phyloP scores from a whole-genome alignment of 1,140 invertebrate genomes.

The Cephus cinctus region DNA sequence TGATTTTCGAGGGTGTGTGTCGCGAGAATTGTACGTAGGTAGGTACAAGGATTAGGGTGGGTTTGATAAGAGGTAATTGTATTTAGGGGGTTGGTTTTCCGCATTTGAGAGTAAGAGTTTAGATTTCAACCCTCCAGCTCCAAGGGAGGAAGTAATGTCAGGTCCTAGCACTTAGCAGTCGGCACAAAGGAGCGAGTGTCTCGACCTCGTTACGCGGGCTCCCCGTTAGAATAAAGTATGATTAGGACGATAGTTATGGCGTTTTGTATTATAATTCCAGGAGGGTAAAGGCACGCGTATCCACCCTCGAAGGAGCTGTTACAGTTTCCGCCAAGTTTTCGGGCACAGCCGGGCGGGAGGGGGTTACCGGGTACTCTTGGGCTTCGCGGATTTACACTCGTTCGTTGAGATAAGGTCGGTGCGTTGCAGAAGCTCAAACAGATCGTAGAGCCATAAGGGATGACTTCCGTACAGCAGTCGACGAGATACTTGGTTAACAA shows the following conservation, averaged over 20 bases:
- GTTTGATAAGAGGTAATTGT: too few relatives aligned
- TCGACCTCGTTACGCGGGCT: conserved; percentile 44
- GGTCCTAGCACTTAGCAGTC: conserved; percentile 15
- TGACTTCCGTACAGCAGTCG: too few relatives aligned
- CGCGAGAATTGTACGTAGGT: too few relatives aligned
- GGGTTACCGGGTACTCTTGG: conserved; percentile 27
- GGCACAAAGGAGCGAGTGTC: conserved; percentile 26
- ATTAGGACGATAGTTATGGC: conserved; percentile 55
- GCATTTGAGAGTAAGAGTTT: too few relatives aligned
- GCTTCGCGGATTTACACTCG: neutral
- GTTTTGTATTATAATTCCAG: conserved; percentile 54
- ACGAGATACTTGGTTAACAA: too few relatives aligned
- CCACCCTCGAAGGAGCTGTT: conserved; percentile 40
- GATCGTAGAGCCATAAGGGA: neutral
- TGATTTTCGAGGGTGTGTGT: too few relatives aligned
- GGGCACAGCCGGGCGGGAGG: conserved; percentile 24
- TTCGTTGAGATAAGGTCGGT: neutral
- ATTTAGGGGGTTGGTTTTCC: too few relatives aligned
- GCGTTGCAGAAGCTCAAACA: neutral
- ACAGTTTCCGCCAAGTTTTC: conserved; percentile 46
- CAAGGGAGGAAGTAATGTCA: neutral
- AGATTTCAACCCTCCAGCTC: too few relatives aligned
- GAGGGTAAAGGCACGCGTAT: conserved; percentile 33
- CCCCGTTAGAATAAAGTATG: conserved; percentile 54
- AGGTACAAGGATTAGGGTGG: too few relatives aligned